A percentile compares a stretch with the other conserved stretches of the same genome.
phyloP scores from a whole-genome alignment of 2,113 vertebrate genomes.

The Syrmaticus mikado region DNA sequence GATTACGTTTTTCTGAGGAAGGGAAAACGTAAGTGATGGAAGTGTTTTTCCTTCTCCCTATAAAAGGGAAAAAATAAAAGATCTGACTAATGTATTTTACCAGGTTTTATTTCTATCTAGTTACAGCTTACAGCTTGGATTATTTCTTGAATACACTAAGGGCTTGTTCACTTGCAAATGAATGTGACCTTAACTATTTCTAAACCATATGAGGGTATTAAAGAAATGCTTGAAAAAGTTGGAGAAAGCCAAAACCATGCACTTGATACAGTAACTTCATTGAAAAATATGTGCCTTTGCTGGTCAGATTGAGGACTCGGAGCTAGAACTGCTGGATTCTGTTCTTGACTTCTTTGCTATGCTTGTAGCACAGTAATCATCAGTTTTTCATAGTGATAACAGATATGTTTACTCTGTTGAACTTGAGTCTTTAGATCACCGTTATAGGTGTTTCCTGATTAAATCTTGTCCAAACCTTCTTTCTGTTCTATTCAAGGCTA shows the following conservation, averaged over 20 bases:
- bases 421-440: background rate
- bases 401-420: background rate
- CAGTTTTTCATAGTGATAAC: background rate
- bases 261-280: background rate
- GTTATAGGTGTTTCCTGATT: background rate
- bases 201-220: background rate
- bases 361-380: fast-evolving
- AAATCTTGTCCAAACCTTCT: background rate
- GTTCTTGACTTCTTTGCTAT: background rate
- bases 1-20: background rate
- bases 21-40: background rate
- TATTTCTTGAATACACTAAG: background rate
- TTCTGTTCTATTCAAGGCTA: background rate
- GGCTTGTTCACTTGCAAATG: background rate
- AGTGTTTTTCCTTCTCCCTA: background rate
- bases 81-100: background rate
- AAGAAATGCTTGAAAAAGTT: background rate
- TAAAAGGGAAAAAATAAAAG: background rate
- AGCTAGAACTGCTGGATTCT: background rate
- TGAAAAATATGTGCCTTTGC: background rate
- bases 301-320: background rate
- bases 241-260: background rate
- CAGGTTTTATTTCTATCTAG: background rate
- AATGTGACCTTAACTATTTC: fast-evolving
- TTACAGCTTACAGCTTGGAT: background rate